Evolutionary conservation across 2,888 invertebrate genomes (phyloP).

Genomic region (Choristoneura rosaceana): DNA sequence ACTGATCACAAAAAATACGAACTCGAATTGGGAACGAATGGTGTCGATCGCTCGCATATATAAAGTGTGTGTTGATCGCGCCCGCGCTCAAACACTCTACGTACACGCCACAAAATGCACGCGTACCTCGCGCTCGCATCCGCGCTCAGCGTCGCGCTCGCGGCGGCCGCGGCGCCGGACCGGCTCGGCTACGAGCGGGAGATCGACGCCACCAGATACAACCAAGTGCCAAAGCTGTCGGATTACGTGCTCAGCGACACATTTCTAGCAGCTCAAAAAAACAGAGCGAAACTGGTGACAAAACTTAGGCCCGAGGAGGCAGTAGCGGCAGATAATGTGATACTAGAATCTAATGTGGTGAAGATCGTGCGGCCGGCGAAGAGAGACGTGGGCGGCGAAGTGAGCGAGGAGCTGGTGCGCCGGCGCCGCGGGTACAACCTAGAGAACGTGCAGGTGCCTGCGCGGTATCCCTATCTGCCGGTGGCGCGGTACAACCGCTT

Average conservation of each 20-base stretch:
- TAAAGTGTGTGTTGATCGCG: slow-evolving; percentile 78
- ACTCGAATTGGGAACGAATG: slow-evolving; percentile 80
- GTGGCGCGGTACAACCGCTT: slow-evolving; percentile 75
- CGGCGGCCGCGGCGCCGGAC: slow-evolving; percentile 54
- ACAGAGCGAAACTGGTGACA: slow-evolving; percentile 75
- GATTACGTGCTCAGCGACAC: slow-evolving; percentile 71
- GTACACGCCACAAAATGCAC: slow-evolving; percentile 78
- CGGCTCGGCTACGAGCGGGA: slow-evolving; percentile 77
- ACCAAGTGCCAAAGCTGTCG: slow-evolving; percentile 68
- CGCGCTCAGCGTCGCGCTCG: slow-evolving; percentile 54
- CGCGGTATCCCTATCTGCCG: slow-evolving; percentile 78
- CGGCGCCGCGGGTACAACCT: slow-evolving; percentile 79
- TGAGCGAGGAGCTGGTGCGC: slow-evolving; percentile 65
- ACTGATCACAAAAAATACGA: slow-evolving; percentile 68
- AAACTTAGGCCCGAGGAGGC: slow-evolving; percentile 70
- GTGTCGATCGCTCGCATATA: slow-evolving; percentile 80
- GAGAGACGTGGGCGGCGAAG: slow-evolving; percentile 55
- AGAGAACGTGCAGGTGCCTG: slow-evolving; percentile 81
- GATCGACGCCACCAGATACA: slow-evolving; percentile 70
- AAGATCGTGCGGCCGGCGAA: slow-evolving; percentile 69
- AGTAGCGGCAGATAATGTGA: slow-evolving; percentile 73
- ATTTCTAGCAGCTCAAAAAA: slow-evolving; percentile 68
- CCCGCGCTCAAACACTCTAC: slow-evolving; percentile 79
- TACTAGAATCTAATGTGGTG: slow-evolving; percentile 77
- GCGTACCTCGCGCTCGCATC: slow-evolving; percentile 75